Evolutionary conservation across 2,888 invertebrate genomes (phyloP), one percentile per base, ranked within the genome.

Genomic region (Sisyra nigra): DNA sequence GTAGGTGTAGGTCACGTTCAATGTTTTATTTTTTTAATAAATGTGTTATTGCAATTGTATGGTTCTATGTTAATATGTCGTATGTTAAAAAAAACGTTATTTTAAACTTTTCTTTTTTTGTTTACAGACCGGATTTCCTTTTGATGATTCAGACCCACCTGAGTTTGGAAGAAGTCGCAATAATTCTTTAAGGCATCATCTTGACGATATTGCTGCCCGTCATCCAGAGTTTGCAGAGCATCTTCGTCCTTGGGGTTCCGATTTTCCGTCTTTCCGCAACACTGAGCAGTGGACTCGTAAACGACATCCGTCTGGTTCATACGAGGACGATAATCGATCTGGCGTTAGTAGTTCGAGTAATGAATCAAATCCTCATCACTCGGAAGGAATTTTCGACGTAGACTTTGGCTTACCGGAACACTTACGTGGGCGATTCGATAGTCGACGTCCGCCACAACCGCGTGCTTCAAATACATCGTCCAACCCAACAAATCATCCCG

Each of bases 151-250:
- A 46, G 61, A 62, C 49, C 53, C 53, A 46, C 49, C 50, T 30
- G 15, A 15, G 6, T 43, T 38, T 32, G 17, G 10, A 9, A 30
- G 41, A 31, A 9, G 11, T 32, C 41, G 52, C 19, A 69, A 69
- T 53, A 68, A 69, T 52, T 66, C 68, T 44, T 67, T 72, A 47
- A 62, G 64, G 7, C 58, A 64, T 24, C 70, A 71, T 46, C 68
- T 82, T 59, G 78, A 80, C 62, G 75, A 80, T 56, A 66, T 82
- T 50, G 80, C 79, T 36, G 66, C 75, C 49, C 69, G 80, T 9
- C 80, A 82, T 59, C 83, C 83, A 31, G 80, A 82, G 58, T 74
- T 83, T 54, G 80, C 81, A 47, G 77, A 78, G 55, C 76, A 78
- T 44, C 65, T 80, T 51, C 64, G 72, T 43, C 54, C 65, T 54